Evolutionary conservation across 2,113 vertebrate genomes (phyloP).

Genomic region (Vombatus ursinus): DNA sequence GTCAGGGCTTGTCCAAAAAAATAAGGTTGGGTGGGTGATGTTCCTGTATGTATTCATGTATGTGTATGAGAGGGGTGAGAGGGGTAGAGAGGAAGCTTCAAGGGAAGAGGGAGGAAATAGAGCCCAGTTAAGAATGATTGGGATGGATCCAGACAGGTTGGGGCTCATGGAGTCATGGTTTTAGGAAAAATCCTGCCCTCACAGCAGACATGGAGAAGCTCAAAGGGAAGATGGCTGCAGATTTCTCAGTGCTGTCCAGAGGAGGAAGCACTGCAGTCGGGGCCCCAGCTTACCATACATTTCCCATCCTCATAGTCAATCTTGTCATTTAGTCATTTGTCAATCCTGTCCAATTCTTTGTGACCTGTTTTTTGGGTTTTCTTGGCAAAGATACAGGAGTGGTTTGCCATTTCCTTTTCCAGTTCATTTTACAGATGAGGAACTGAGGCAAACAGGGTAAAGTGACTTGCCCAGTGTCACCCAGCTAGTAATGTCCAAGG

Average conservation of each 20-base stretch:
- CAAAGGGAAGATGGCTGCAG: neutral
- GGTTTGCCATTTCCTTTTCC: neutral
- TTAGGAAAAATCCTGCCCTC: neutral
- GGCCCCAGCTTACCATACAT: neutral
- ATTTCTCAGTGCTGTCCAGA: neutral
- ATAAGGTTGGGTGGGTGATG: neutral
- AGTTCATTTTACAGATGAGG: neutral
- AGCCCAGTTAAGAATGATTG: neutral
- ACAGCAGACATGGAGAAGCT: neutral
- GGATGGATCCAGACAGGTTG: neutral
- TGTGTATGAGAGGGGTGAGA: neutral
- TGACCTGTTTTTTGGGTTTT: neutral
- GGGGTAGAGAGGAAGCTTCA: no score
- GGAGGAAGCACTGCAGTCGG: neutral
- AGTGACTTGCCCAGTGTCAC: neutral
- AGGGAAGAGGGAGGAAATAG: slow-evolving; percentile 1
- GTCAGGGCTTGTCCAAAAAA: neutral
- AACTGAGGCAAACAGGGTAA: neutral
- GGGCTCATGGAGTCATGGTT: neutral
- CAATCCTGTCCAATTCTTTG: neutral
- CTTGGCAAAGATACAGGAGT: neutral
- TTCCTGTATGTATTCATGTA: neutral
- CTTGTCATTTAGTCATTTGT: neutral
- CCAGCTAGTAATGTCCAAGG: neutral
- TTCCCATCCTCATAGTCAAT: neutral